phyloP scores from a whole-genome alignment of 1,140 invertebrate genomes.

The Bombus sibiricus region DNA sequence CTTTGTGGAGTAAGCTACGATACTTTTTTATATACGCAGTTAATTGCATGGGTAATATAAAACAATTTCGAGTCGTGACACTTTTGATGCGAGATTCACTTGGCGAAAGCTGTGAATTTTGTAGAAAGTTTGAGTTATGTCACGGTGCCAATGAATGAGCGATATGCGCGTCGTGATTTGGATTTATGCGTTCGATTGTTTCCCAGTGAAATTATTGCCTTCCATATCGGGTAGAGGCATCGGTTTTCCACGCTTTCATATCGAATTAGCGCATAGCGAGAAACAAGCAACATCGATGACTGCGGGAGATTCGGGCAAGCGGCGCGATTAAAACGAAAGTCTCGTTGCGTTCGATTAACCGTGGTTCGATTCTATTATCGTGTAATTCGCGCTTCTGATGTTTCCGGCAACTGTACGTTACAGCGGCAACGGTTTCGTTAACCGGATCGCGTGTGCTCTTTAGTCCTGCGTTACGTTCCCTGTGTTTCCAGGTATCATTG shows the following conservation, averaged over 20 bases:
- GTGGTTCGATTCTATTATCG: slow-evolving; percentile 17
- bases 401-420: not conserved
- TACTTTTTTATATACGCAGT: too few relatives aligned
- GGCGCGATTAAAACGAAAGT: slow-evolving; percentile 32
- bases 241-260: not conserved
- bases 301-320: not conserved
- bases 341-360: slow-evolving; percentile 20
- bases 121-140: too few relatives aligned
- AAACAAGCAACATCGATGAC: slow-evolving; percentile 25
- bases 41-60: too few relatives aligned
- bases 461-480: not conserved
- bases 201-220: not conserved
- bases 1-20: too few relatives aligned
- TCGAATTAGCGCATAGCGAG: not conserved
- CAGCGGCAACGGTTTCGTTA: not conserved
- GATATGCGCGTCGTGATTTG: not conserved
- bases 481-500: not conserved
- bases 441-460: too few relatives aligned
- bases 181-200: not conserved
- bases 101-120: too few relatives aligned
- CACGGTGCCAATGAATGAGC: too few relatives aligned
- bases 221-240: not conserved
- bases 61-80: too few relatives aligned
- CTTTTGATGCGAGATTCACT: too few relatives aligned
- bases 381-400: slow-evolving; percentile 24